These are phyloP conservation scores for Macrostomum cliftonense DNA, from an alignment of 2,888 invertebrate species.

Conservation along the genomic window DNA sequence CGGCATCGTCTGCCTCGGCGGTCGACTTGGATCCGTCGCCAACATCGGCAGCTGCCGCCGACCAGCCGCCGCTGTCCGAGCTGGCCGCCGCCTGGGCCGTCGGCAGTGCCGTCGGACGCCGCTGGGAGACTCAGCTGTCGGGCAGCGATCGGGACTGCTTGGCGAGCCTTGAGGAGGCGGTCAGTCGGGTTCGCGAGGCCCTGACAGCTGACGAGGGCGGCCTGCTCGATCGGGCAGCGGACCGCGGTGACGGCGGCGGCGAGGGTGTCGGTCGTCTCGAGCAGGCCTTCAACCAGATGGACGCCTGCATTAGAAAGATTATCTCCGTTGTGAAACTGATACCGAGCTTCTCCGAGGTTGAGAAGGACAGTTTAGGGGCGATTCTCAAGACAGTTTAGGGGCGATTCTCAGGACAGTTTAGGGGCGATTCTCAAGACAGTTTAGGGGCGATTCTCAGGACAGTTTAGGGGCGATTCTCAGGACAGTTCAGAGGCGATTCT, in stretches of 20 bases:
- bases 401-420: too few species aligned
- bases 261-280: constrained; percentile 5
- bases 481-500: too few species aligned
- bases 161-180: constrained; percentile 4
- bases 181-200: constrained; percentile 8
- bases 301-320: constrained; percentile 10
- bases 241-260: not conserved
- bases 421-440: too few species aligned
- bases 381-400: too few species aligned
- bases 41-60: too few species aligned
- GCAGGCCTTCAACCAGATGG: constrained; percentile 11
- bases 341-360: constrained; percentile 11
- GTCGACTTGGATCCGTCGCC: too few species aligned
- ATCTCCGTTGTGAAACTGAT: constrained; percentile 9
- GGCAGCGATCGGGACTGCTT: constrained; percentile 1
- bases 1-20: too few species aligned
- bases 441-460: too few species aligned
- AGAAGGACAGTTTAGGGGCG: too few species aligned
- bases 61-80: too few species aligned
- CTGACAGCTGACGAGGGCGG: constrained; percentile 7
- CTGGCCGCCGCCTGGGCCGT: too few species aligned
- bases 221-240: not conserved
- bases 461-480: too few species aligned
- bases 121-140: not conserved
- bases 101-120: not conserved